A percentile compares a stretch with the other conserved stretches of the same genome.
phyloP scores from a whole-genome alignment of 2,888 invertebrate genomes.

The Amblyteles armatorius region DNA sequence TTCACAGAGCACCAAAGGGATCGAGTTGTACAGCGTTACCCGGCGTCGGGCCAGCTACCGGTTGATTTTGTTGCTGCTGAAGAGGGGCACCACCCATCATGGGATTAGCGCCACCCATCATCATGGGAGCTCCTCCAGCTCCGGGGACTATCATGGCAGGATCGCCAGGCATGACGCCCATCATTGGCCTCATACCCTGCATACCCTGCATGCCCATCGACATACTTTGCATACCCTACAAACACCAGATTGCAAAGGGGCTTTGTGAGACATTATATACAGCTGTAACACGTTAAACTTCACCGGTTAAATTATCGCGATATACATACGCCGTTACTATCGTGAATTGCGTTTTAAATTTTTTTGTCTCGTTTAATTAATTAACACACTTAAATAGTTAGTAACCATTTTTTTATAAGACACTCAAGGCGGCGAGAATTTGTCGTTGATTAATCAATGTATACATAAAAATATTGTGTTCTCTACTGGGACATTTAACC shows the following conservation, averaged over 20 bases:
- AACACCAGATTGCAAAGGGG: conserved; percentile 65
- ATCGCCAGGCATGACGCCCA: conserved; percentile 79
- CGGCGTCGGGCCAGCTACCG: conserved; percentile 80
- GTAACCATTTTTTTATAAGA: conserved; percentile 35
- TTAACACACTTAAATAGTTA: conserved; percentile 41
- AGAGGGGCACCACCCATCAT: conserved; percentile 77
- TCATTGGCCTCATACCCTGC: conserved; percentile 82
- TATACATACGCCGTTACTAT: conserved; percentile 8
- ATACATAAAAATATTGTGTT: conserved; percentile 21
- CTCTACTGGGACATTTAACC: background rate
- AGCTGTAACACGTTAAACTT: conserved; percentile 11
- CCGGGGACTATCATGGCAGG: conserved; percentile 78
- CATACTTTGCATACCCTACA: conserved; percentile 81
- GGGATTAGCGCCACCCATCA: conserved; percentile 77
- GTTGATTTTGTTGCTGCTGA: conserved; percentile 78
- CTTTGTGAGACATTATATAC: conserved; percentile 54
- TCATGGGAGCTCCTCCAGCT: conserved; percentile 77
- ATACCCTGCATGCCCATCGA: conserved; percentile 80
- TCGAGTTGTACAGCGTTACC: conserved; percentile 85
- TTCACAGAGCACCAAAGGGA: conserved; percentile 86
- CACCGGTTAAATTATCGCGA: background rate
- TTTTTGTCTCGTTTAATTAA: conserved; percentile 10
- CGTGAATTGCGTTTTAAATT: conserved; percentile 18
- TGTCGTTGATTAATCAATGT: conserved; percentile 14
- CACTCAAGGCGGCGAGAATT: conserved; percentile 23